Evolutionary conservation across 2,113 vertebrate genomes (phyloP), one percentile per base, ranked within the genome.

Genomic region (Grallaria varia): DNA sequence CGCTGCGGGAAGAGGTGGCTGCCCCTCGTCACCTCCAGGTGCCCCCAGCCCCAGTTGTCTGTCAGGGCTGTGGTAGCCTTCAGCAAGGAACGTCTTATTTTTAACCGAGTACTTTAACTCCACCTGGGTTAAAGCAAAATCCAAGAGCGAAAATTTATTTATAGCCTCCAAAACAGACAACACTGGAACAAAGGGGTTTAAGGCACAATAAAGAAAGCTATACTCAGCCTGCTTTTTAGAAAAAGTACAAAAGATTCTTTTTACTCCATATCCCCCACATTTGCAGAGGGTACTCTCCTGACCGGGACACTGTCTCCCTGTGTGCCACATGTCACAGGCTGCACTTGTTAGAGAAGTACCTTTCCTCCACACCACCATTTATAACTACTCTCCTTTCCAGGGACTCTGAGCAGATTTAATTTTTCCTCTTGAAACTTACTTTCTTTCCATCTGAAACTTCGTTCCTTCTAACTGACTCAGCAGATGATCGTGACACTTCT

Each of bases 401-500:
- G n/a, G 50, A 9, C 82, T 76, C 67, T 55, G 50, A 84, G 88
- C 12, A 88, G 44, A 84, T 73, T 76, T 67, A 62, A 47, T 71
- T 95, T 80, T 90, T 59, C 33, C 67, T 67, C 74, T 81, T 77
- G 79, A 90, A 93, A 91, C 62, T 85, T 95, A 67, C 50, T 76
- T 18, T 42, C 59, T 87, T 89, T 94, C 84, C 21, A 24, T 82
- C 67, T 42, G 75, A 93, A 93, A 83, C 68, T 94, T 86, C 17
- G 58, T 87, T 84, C 50, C 67, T 79, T 92, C 87, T 62, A 63
- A 92, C 90, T 90, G 84, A 71, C 75, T 94, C 94, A 90, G 90
- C 93, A 92, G 83, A 92, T 67, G 86, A 94, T 96, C 92, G 88
- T 81, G 92, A 94, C 96, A 95, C 76, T 89, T 92, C 79, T 86